Evolutionary conservation across 64 coral and sea anemone species (phyloP).

Genomic region (Acropora yongei): DNA sequence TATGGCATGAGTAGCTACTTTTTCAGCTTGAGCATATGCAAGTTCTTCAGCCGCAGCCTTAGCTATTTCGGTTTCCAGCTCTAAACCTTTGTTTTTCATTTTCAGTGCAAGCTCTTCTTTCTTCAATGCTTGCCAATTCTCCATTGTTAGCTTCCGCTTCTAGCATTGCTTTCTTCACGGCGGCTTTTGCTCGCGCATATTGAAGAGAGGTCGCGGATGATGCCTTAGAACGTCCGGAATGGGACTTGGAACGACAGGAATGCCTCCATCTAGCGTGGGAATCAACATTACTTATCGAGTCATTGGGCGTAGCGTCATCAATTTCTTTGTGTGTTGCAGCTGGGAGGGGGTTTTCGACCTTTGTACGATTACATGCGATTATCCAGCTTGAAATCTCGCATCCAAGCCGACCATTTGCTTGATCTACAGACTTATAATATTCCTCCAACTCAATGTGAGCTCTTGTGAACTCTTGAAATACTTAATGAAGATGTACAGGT

Average conservation of each 20-base stretch:
- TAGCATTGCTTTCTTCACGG: not conserved
- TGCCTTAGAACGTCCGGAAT: not conserved
- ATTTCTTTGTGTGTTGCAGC: not conserved
- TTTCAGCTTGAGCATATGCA: no score
- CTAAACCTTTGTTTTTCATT: no score
- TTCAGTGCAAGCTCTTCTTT: no score
- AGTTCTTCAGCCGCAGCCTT: no score
- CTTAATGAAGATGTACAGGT: not conserved
- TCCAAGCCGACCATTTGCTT: not conserved
- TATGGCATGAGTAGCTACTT: no score
- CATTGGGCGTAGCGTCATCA: conserved; percentile 17
- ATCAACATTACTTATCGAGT: conserved; percentile 26
- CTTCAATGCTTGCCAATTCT: not conserved
- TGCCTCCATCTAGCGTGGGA: not conserved
- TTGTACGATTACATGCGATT: not conserved
- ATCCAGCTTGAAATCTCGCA: conserved; percentile 1
- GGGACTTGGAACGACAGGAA: not conserved
- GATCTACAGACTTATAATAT: conserved; percentile 15
- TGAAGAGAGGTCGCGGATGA: not conserved
- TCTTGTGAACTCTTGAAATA: not conserved
- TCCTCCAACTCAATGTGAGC: not conserved
- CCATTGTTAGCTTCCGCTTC: not conserved
- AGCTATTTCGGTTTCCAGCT: no score
- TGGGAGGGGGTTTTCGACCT: not conserved
- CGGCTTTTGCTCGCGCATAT: not conserved